Base-by-base conservation (phyloP, 2,797 vertebrate species). In the Sparus aurata region DNA sequence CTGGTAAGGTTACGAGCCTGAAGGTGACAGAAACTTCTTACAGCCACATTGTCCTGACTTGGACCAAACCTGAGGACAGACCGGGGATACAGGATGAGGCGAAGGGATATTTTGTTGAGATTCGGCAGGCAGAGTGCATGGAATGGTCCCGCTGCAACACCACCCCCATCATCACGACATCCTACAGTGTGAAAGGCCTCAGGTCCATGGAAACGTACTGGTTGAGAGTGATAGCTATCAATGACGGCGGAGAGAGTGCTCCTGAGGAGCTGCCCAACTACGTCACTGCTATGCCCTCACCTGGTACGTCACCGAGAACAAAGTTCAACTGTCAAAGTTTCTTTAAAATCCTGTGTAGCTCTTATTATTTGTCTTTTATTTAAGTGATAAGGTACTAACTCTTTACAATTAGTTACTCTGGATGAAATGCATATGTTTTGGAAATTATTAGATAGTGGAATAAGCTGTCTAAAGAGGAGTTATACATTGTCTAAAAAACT, bases 21-120 rank as follows among this genome's bases (percentile, higher is more conserved):
- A 96, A 90, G 76, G 95, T 97, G 84, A 95, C 92, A 61, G 95
- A 95, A 83, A 95, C 92, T 0, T 94, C 95, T 0, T 91, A 94
- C 80, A 93, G 70, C 60, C 96, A 95, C 61, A 57, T 98, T 80
- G 92, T 94, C 18, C 80, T 98, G 87, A 92, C 91, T 3, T 98
- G 97, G 97, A 94, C 73, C 17, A 95, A 88, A 80, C 97, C 97
- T 0, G 92, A 94, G 34, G 50, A 85, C 0, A 89, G 89, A 75
- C 87, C 88, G 0, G 95, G 90, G 1, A 66, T 92, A 38, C 91
- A 93, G 79, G 94, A 92, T 1, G 89, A 91, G 54, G 95, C 96
- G 1, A 96, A 93, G 74, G 96, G 96, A 12, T 98, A 97, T 1
- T 89, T 95, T 79, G 95, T 97, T 22, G 97, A 98, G 85, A 88